Evolutionary conservation across 2,797 vertebrate genomes (phyloP).

Genomic region (Fistularia commersonii): DNA sequence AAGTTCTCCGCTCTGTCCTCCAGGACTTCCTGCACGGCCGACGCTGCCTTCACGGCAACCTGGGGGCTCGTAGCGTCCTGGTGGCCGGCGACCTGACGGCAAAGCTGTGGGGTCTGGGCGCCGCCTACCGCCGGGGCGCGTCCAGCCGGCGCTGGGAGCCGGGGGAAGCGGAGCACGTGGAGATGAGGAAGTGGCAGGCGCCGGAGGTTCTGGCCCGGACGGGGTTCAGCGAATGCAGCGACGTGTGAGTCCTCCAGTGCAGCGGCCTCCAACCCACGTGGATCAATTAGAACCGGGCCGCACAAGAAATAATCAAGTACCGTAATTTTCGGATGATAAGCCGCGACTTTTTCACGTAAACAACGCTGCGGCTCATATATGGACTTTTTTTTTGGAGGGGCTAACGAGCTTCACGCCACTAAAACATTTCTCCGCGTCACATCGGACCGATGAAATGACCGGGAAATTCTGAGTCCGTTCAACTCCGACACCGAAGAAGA

Average conservation of each 20-base stretch:
- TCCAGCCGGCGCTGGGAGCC: neutral
- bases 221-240: constrained; percentile 69
- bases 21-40: constrained; percentile 85
- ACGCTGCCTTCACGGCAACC: constrained; percentile 81
- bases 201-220: constrained; percentile 81
- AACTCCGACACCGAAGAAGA: no score
- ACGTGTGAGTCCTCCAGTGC: constrained; percentile 83
- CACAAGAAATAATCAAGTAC: no score
- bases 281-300: no score
- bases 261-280: no score
- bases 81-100: constrained; percentile 79
- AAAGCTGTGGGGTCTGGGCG: constrained; percentile 83
- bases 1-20: neutral
- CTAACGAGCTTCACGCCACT: no score
- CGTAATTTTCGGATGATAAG: no score
- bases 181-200: constrained; percentile 87
- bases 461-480: no score
- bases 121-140: constrained; percentile 68
- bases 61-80: constrained; percentile 85
- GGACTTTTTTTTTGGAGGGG: no score
- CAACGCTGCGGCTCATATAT: no score
- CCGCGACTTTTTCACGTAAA: no score
- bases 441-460: no score
- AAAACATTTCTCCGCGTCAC: no score
- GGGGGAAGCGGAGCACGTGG: constrained; percentile 22